Conservation (phyloP, 2,113 vertebrate species). For the Lophochroa leadbeateri region DNA sequence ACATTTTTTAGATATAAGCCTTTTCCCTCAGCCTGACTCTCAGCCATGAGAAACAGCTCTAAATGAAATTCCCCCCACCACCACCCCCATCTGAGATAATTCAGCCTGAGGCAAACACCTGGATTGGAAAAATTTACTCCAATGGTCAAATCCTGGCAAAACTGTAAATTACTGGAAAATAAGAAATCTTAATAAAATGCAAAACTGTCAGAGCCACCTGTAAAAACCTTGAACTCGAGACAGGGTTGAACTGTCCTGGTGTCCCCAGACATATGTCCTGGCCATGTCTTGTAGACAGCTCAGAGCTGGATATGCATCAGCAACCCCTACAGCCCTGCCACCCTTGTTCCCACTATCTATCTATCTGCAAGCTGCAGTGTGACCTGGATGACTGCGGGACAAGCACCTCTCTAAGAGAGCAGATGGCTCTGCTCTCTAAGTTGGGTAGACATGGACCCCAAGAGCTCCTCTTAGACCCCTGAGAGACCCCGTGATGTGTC, state of each 20-base stretch:
- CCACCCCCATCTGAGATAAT: neutral
- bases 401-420: neutral
- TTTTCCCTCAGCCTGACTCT: neutral
- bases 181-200: neutral
- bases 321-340: neutral
- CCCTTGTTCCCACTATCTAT: neutral
- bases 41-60: neutral
- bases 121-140: constrained; percentile 39
- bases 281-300: neutral
- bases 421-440: neutral
- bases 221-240: neutral
- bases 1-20: neutral
- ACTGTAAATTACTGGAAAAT: constrained; percentile 2
- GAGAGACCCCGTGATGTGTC: neutral
- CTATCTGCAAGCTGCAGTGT: neutral
- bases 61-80: neutral
- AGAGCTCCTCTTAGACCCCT: neutral
- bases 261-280: no score
- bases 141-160: constrained; percentile 34
- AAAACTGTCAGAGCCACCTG: neutral
- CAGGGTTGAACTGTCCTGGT: neutral
- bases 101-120: constrained; percentile 45
- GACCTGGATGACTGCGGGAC: neutral
- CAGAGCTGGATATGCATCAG: neutral
- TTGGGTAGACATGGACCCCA: neutral